phyloP scores from a whole-genome alignment of 2,888 invertebrate genomes.

The Cephalotes varians region DNA sequence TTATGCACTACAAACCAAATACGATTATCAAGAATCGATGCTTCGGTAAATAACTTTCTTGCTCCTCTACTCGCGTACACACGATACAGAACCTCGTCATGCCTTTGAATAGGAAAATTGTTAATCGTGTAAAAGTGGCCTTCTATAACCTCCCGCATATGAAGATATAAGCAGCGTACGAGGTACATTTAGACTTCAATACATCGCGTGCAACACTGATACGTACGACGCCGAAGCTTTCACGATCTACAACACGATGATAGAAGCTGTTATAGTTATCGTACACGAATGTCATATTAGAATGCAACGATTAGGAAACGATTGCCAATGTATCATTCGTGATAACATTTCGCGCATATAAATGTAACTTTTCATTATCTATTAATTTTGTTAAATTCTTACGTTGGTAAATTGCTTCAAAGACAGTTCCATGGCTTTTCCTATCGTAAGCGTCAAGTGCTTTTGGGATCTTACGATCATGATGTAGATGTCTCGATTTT shows the following conservation, averaged over 20 bases:
- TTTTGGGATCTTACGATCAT: constrained; percentile 58
- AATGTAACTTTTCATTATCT: neutral
- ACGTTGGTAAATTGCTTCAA: constrained; percentile 29
- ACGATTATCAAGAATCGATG: constrained; percentile 1
- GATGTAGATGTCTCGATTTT: constrained; percentile 48
- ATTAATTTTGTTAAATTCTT: constrained; percentile 8
- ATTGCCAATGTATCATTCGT: neutral
- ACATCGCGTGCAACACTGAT: constrained; percentile 70
- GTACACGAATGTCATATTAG: neutral
- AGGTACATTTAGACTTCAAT: constrained; percentile 43
- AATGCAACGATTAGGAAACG: neutral
- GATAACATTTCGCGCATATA: neutral
- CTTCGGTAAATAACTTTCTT: constrained; percentile 6
- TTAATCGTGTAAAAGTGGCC: constrained; percentile 26
- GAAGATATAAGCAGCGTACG: neutral
- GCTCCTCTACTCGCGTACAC: neutral
- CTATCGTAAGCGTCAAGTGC: constrained; percentile 49
- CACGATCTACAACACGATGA: constrained; percentile 60
- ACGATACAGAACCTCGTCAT: neutral
- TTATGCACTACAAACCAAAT: constrained; percentile 1
- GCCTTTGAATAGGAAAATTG: constrained; percentile 7
- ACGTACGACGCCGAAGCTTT: constrained; percentile 74
- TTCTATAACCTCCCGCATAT: constrained; percentile 9
- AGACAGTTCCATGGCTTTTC: constrained; percentile 48
- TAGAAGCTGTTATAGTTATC: neutral